phyloP scores from a whole-genome alignment of 2,888 invertebrate genomes.

The Chrysolina haemoptera region DNA sequence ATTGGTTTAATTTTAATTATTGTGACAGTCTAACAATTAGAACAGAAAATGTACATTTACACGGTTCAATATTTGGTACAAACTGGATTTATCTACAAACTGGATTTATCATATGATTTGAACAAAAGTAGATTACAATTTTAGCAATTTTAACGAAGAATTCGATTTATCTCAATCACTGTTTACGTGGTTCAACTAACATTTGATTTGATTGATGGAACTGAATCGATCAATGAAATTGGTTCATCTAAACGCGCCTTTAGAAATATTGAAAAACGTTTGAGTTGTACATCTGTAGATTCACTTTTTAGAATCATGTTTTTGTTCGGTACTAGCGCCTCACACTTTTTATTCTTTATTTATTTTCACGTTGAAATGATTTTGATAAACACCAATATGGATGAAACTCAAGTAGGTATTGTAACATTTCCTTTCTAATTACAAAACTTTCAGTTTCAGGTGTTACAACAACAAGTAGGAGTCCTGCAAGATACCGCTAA shows the following conservation, averaged over 20 bases:
- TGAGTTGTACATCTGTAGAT: background rate
- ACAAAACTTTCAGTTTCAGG: conserved; percentile 80
- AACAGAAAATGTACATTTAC: too few relatives aligned
- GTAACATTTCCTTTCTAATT: background rate
- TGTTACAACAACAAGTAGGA: conserved; percentile 93
- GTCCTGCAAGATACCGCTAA: conserved; percentile 90
- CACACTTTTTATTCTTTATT: background rate
- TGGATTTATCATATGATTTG: too few relatives aligned
- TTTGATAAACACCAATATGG: background rate
- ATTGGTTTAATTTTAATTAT: too few relatives aligned
- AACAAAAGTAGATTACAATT: too few relatives aligned
- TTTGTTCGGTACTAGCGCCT: background rate
- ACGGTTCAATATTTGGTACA: too few relatives aligned
- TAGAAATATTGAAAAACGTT: background rate
- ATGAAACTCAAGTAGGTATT: background rate
- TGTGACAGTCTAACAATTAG: too few relatives aligned
- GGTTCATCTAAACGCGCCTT: too few relatives aligned
- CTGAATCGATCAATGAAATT: too few relatives aligned
- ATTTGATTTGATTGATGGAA: too few relatives aligned
- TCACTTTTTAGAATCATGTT: background rate
- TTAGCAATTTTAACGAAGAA: too few relatives aligned
- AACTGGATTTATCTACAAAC: background rate
- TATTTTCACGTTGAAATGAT: background rate
- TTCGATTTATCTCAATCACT: too few relatives aligned
- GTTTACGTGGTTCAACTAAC: too few relatives aligned